Percentiles rank a stretch among this genome's conserved stretches.
These are phyloP conservation scores for Monodelphis domestica DNA, from an alignment of 2,797 vertebrate species.

Conservation along the genomic window DNA sequence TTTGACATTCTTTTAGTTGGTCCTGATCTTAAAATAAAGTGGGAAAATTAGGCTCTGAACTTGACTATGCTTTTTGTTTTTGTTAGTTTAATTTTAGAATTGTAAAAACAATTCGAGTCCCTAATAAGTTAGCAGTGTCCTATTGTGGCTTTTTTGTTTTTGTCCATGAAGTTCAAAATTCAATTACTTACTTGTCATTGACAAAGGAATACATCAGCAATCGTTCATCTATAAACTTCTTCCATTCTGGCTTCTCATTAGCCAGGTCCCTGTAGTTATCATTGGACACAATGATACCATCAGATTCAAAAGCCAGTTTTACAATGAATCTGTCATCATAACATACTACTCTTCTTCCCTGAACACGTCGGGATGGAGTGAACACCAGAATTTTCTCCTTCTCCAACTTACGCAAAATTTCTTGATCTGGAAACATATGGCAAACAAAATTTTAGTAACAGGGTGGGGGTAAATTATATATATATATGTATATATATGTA, in stretches of 20 bases:
- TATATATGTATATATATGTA: background rate
- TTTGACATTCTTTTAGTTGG: background rate
- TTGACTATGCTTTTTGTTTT: background rate
- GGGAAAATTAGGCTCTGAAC: background rate
- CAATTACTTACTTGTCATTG: slow-evolving; percentile 95
- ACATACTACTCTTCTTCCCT: slow-evolving; percentile 96
- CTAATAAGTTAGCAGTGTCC: background rate
- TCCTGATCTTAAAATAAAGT: background rate
- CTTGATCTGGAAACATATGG: slow-evolving; percentile 90
- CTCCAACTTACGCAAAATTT: slow-evolving; percentile 94
- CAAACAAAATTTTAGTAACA: slow-evolving; percentile 17
- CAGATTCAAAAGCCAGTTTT: slow-evolving; percentile 96
- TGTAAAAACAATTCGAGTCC: background rate
- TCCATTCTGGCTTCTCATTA: slow-evolving; percentile 98
- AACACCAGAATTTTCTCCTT: slow-evolving; percentile 98
- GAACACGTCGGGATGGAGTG: slow-evolving; percentile 96
- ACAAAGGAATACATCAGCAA: slow-evolving; percentile 99
- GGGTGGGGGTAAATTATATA: background rate
- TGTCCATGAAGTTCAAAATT: background rate
- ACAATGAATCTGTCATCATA: slow-evolving; percentile 98
- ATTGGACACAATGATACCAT: slow-evolving; percentile 98
- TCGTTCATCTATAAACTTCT: slow-evolving; percentile 98
- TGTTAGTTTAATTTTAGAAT: background rate
- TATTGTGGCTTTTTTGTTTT: background rate
- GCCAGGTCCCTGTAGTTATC: slow-evolving; percentile 98